Conservation (phyloP, 2,797 vertebrate genomes). For the Peromyscus eremicus region DNA sequence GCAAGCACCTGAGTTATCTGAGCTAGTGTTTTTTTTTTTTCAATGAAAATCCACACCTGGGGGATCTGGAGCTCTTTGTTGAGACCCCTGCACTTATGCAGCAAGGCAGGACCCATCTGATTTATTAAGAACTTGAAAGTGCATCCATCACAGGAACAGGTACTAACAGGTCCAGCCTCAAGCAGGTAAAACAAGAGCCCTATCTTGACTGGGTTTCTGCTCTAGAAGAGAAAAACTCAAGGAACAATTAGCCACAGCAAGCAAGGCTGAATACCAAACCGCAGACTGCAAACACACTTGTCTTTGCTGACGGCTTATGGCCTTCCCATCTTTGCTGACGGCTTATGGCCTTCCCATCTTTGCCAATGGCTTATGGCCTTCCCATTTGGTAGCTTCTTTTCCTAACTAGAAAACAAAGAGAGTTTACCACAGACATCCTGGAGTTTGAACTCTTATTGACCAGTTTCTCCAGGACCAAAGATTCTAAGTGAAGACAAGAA, state of each 20-base stretch:
- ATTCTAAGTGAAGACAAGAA: constrained; percentile 67
- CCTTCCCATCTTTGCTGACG: neutral
- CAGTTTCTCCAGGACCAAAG: neutral
- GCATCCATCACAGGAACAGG: neutral
- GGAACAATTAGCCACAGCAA: neutral
- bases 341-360: too few relatives aligned
- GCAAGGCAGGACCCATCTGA: neutral
- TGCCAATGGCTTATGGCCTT: too few relatives aligned
- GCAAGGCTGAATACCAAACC: neutral
- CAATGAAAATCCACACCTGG: neutral
- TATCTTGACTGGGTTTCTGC: neutral
- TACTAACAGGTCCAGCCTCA: neutral
- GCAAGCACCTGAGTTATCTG: neutral
- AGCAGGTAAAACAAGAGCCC: neutral
- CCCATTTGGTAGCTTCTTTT: neutral
- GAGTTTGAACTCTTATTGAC: constrained; percentile 22
- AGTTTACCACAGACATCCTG: neutral
- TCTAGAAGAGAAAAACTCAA: neutral
- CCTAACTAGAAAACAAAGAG: neutral
- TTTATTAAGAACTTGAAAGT: neutral
- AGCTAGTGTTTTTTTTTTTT: too few relatives aligned
- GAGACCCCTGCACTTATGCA: neutral
- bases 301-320: too few relatives aligned
- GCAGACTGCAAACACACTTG: neutral
- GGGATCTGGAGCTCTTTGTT: neutral